Percentiles rank a stretch among this genome's conserved stretches.
Evolutionary conservation across 1,140 invertebrate genomes (phyloP).

Genomic region (Atopsyche davidsoni): DNA sequence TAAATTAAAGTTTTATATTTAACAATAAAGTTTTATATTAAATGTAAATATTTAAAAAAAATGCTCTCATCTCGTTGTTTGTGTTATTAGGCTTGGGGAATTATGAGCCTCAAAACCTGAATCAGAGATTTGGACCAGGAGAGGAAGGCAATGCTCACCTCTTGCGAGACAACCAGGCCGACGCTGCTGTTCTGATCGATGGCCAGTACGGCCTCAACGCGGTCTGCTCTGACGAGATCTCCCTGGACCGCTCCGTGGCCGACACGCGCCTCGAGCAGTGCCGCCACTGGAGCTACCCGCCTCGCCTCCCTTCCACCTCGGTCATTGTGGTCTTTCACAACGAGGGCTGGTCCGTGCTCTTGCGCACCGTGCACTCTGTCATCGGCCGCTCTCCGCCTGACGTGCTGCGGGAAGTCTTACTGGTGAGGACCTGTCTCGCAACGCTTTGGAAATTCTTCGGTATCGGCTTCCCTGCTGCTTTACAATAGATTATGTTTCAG

Average conservation of each 20-base stretch:
- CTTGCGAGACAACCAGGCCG: conserved; percentile 65
- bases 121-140: conserved; percentile 65
- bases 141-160: conserved; percentile 75
- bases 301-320: conserved; percentile 80
- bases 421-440: conserved; percentile 52
- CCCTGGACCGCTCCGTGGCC: conserved; percentile 69
- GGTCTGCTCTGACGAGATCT: conserved; percentile 91
- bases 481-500: conserved; percentile 28
- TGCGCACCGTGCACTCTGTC: conserved; percentile 95
- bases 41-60: too few relatives aligned
- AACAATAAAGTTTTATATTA: too few relatives aligned
- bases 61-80: too few relatives aligned
- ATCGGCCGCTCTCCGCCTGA: conserved; percentile 86
- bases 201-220: conserved; percentile 96
- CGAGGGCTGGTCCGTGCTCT: conserved; percentile 91
- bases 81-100: conserved; percentile 49
- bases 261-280: conserved; percentile 88
- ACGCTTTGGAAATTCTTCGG: neutral
- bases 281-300: conserved; percentile 94
- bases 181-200: conserved; percentile 66
- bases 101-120: conserved; percentile 62
- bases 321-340: conserved; percentile 99
- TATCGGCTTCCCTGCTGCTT: neutral
- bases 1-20: too few relatives aligned
- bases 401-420: conserved; percentile 89